Conservation (phyloP, 1,140 invertebrate species). For the Eciton burchellii region DNA sequence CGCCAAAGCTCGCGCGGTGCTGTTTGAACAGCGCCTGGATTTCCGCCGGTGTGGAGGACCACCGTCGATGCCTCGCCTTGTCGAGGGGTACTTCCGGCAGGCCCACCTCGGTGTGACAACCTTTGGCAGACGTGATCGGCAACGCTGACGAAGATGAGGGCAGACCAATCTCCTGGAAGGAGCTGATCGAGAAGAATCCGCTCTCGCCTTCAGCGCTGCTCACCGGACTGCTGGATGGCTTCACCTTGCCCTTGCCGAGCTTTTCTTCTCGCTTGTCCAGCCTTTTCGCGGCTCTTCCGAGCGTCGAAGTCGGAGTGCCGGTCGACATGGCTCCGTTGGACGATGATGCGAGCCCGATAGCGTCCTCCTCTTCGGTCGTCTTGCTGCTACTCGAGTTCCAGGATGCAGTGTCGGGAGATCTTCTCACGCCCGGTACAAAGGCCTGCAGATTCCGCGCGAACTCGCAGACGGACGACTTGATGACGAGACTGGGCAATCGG, state of each 20-base stretch:
- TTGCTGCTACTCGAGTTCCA: slow-evolving; percentile 81
- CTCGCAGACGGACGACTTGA: slow-evolving; percentile 58
- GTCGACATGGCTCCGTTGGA: slow-evolving; percentile 25
- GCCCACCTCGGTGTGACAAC: slow-evolving; percentile 83
- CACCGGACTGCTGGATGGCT: slow-evolving; percentile 84
- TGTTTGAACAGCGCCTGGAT: slow-evolving; percentile 79
- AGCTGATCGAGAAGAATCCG: slow-evolving; percentile 93
- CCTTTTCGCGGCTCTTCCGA: slow-evolving; percentile 57
- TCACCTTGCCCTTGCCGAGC: slow-evolving; percentile 81
- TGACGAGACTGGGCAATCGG: slow-evolving; percentile 40
- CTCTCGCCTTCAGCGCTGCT: slow-evolving; percentile 91
- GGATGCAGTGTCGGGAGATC: slow-evolving; percentile 79
- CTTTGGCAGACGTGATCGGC: slow-evolving; percentile 75
- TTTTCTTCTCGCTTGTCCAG: slow-evolving; percentile 47
- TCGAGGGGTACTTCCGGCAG: slow-evolving; percentile 80
- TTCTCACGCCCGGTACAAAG: slow-evolving; percentile 73
- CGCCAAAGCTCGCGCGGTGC: slow-evolving; percentile 78
- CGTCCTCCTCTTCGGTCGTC: slow-evolving; percentile 78
- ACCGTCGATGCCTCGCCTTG: slow-evolving; percentile 81
- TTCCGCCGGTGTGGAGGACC: slow-evolving; percentile 83
- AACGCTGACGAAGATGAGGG: slow-evolving; percentile 82
- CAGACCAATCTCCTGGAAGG: slow-evolving; percentile 91
- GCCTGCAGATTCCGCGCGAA: slow-evolving; percentile 56
- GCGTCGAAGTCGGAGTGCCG: slow-evolving; percentile 60
- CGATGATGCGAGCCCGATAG: neutral